Evolutionary conservation across 2,797 vertebrate species (phyloP).

Genomic region (Hyperoplus lanceolatus): DNA sequence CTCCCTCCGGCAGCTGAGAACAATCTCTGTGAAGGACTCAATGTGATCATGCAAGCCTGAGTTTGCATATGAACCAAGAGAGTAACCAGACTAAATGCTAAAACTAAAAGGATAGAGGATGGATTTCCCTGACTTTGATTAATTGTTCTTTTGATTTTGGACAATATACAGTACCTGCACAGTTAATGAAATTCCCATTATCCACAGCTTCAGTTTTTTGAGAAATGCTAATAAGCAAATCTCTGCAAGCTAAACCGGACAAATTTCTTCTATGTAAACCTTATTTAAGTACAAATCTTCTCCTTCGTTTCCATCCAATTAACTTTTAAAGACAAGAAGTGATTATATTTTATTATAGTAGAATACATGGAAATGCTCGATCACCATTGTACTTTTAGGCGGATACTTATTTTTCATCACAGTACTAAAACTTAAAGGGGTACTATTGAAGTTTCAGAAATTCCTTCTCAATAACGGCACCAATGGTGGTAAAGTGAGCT

Average conservation of each 20-base stretch:
- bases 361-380: neutral
- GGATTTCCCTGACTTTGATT: neutral
- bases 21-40: slow-evolving; percentile 33
- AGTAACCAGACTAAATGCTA: neutral
- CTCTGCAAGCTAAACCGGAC: neutral
- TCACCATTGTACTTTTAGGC: neutral
- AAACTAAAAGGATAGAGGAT: too few species aligned
- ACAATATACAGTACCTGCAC: neutral
- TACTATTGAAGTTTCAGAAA: too few species aligned
- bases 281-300: neutral
- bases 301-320: neutral
- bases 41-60: neutral
- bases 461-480: too few species aligned
- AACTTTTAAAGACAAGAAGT: neutral
- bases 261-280: neutral
- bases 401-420: neutral
- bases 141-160: too few species aligned
- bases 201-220: neutral
- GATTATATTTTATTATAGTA: neutral
- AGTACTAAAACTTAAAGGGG: neutral
- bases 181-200: neutral
- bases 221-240: neutral
- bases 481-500: too few species aligned
- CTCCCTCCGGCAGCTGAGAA: slow-evolving; percentile 67
- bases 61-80: slow-evolving; percentile 5